Conservation (phyloP, 2,888 invertebrate genomes). For the Platycheirus rosarum region DNA sequence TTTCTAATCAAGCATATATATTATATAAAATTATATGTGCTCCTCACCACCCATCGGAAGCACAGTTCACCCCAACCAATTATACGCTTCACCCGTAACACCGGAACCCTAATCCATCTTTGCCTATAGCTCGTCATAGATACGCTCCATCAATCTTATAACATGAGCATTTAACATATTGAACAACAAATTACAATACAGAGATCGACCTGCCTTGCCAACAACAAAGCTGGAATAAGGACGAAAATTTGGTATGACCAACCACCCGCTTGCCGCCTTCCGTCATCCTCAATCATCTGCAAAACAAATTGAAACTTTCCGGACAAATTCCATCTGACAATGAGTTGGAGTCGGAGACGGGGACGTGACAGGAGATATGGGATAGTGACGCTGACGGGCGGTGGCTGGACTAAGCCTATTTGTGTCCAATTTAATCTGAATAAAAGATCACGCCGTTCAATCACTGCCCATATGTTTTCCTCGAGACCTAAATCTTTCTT, state of each 20-base stretch:
- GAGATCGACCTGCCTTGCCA: slow-evolving; percentile 37
- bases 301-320: slow-evolving; percentile 72
- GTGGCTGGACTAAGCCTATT: slow-evolving; percentile 56
- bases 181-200: slow-evolving; percentile 68
- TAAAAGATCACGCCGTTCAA: slow-evolving; percentile 67
- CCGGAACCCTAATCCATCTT: slow-evolving; percentile 64
- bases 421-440: slow-evolving; percentile 72
- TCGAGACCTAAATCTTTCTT: slow-evolving; percentile 3
- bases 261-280: neutral
- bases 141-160: slow-evolving; percentile 55
- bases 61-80: slow-evolving; percentile 44
- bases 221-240: neutral
- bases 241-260: no score
- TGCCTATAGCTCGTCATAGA: slow-evolving; percentile 63
- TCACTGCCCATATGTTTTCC: slow-evolving; percentile 50
- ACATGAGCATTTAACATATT: slow-evolving; percentile 63
- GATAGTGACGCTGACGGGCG: neutral
- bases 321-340: slow-evolving; percentile 53
- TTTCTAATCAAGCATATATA: slow-evolving; percentile 30
- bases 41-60: neutral
- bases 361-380: neutral
- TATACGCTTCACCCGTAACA: slow-evolving; percentile 66
- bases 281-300: slow-evolving; percentile 19
- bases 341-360: neutral
- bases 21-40: neutral